These are phyloP conservation scores for Cotesia congregata DNA, from an alignment of 2,888 invertebrate genomes.

Conservation along the genomic window DNA sequence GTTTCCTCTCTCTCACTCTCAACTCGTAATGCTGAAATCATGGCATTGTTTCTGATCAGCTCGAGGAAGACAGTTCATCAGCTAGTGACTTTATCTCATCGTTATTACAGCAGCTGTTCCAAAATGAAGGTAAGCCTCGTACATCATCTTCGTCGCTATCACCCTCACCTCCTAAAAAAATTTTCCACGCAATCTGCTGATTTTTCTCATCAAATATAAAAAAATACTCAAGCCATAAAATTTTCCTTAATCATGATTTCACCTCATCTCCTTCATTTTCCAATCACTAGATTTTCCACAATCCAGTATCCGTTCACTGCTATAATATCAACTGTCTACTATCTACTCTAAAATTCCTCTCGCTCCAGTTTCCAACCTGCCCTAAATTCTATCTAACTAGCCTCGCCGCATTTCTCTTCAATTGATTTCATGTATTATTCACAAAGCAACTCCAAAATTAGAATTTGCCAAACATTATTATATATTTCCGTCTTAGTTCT, in stretches of 20 bases:
- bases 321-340: too few species aligned
- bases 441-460: neutral
- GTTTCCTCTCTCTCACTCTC: constrained; percentile 1
- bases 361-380: neutral
- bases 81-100: constrained; percentile 61
- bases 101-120: constrained; percentile 59
- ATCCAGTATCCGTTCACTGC: too few species aligned
- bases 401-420: neutral
- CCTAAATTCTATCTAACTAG: neutral
- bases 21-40: constrained; percentile 48
- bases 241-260: too few species aligned
- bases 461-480: neutral
- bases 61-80: constrained; percentile 54
- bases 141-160: neutral
- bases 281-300: too few species aligned
- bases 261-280: too few species aligned
- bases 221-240: too few species aligned
- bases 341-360: neutral
- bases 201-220: neutral
- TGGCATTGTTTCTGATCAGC: constrained; percentile 66
- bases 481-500: neutral
- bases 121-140: constrained; percentile 63
- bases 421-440: neutral
- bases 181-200: neutral
- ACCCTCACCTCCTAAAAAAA: neutral